Base-by-base conservation (phyloP, 1,140 invertebrate genomes). In the Diabrotica virgifera region DNA sequence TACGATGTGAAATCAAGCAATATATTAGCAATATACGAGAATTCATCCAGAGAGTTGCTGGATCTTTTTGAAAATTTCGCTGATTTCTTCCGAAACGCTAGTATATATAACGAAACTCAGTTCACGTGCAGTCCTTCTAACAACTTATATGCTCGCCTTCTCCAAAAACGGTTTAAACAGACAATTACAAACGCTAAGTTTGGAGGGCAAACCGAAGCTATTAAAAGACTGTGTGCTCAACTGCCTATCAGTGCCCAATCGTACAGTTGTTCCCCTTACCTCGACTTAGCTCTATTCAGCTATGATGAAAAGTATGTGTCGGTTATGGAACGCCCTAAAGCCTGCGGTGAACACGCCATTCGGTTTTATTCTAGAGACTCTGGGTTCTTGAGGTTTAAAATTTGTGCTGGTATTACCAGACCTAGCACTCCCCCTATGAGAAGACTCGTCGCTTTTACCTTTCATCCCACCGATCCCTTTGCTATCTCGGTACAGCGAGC, bases 231-330 rank as follows among this genome's bases (percentile, higher is more conserved):
- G 53, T 82, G 98, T 67, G 92, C 93, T 36, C 94, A 96, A 79
- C 83, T 99, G 62, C 96, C 96, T 0, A 95, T 98, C 57, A 96
- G 93, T 80, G 92, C 95, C 6, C 96, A 99, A 80, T 96, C 93
- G 0, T 97, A 93, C 73, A 95, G 91, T 65, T 89, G 89, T 68
- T 95, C 94, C 51, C 96, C 96, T 0, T 98, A 98, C 79, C 82
- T 99, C 11, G 95, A 98, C 80, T 83, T 95, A 59, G 89, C 92
- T 0, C 82, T 98, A 5, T 99, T 98, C 78, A 95, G 90, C 76
- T 98, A 98, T 77, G 95, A 98, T 78, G 95, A 98, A 77, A 96
- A 97, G 79, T 95, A 93, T 89, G 91, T 99, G 0, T 97, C 95
- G 2, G 89, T 94, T 54, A 90, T 97, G 88, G 96, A 98, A 80